Percentiles rank a stretch among this genome's conserved stretches.
Conservation (phyloP, 2,888 invertebrate genomes). For the Eumacrocentrus americanus region DNA sequence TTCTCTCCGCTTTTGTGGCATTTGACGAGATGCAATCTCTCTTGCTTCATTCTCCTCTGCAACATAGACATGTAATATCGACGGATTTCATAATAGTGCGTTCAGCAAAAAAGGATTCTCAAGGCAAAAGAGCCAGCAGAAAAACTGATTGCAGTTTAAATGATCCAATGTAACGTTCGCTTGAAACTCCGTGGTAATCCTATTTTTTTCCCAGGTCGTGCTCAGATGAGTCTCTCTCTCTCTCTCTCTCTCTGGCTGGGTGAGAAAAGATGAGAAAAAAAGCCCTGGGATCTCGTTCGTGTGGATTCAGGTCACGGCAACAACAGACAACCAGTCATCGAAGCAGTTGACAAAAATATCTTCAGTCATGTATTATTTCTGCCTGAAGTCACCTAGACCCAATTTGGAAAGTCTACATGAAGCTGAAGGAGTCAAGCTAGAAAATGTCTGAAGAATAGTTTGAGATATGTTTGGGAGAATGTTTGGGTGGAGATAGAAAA, state of each 20-base stretch:
- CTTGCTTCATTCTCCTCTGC: not conserved
- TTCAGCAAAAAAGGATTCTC: not conserved
- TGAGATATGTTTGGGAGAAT: no score
- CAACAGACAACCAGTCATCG: not conserved
- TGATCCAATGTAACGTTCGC: not conserved
- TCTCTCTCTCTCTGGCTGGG: no score
- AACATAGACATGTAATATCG: not conserved
- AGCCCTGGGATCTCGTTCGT: not conserved
- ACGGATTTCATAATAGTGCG: not conserved
- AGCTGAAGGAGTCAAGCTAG: no score
- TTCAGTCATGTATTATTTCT: not conserved
- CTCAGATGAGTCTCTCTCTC: slow-evolving; percentile 2
- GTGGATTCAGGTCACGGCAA: not conserved
- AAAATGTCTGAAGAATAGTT: no score
- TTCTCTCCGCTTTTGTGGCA: slow-evolving; percentile 3
- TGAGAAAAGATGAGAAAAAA: slow-evolving; percentile 1
- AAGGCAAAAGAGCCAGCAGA: not conserved
- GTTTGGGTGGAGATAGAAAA: not conserved
- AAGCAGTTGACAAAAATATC: not conserved
- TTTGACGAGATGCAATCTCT: not conserved
- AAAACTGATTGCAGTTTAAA: not conserved
- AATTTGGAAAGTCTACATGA: no score
- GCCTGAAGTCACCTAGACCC: not conserved
- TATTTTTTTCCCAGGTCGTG: not conserved
- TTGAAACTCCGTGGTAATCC: not conserved